Evolutionary conservation across 2,113 vertebrate species (phyloP), one percentile per base, ranked within the genome.

Genomic region (Dromas ardeola): DNA sequence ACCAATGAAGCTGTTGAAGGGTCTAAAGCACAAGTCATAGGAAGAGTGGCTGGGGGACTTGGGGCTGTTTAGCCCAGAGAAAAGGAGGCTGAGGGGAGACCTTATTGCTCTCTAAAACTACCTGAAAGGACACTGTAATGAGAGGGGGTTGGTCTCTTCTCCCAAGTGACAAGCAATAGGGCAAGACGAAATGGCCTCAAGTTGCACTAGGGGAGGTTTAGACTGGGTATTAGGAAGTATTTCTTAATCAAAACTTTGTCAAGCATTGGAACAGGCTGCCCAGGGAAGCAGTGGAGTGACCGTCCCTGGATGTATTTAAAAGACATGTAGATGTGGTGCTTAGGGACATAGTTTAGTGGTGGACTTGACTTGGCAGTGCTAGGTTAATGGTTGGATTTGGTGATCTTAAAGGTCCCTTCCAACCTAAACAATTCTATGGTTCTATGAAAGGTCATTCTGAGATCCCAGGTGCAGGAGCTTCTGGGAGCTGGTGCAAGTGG

Each of bases 401-500:
- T 45, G 13, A 30, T 43, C 13, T 66, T 45, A 58, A 58, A n/a
- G 32, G 12, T 58, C 56, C 26, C 26, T 45, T 66, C 63, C 62
- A 65, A 43, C 40, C 27, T 43, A 66, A 66, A 32, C 9, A 32
- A 21, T 66, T 66, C 29, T 66, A 45, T 45, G 42, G 32, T 45
- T 66, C 38, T 32, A 34, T 7, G 30, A 45, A 34, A 66, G 29
- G 30, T 40, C 3, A 1, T 74, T 53, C 66, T 30, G 13, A 69
- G 29, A 67, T 9, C 29, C 3, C 25, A 25, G 10, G 34, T 32
- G 13, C 38, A 52, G 32, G 11, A 62, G 17, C 5, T 15, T 19
- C 13, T 2, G 18, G 16, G 6, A 15, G 3, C 5, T 1, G 0
- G 8, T 63, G 50, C 25, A 21, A 22, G 26, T 58, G 29, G 38